Base-by-base conservation (phyloP, 2,113 vertebrate species). In the Chlamydotis undulata region DNA sequence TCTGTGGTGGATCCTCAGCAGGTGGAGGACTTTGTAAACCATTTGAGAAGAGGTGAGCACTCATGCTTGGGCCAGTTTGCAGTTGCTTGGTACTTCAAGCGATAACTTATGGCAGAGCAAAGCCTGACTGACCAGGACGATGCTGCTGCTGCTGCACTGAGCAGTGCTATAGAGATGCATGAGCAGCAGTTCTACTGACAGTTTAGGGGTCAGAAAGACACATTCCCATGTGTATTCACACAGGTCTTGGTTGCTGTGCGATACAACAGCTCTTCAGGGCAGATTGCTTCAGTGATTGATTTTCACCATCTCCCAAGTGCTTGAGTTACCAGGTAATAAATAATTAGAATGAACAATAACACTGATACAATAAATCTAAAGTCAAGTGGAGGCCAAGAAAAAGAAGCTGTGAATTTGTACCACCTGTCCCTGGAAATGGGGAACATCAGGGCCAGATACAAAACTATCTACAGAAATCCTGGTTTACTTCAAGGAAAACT, bases 101-200 rank as follows among this genome's bases (percentile, higher is more conserved):
- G n/a, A 5, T 73, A 29, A 37, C 13, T 87, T 80, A 10, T 61
- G 61, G 22, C 37, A 33, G 23, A 41, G 11, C 5, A 87, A 89
- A 90, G 21, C 18, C 47, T 70, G 21, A 35, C 13, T 0, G 0
- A 21, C 1, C 12, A 68, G 47, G 33, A 33, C n/a, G 45, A 1
- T 76, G 65, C 31, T 84, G 28, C 31, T 84, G 28, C 35, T 57
- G 2, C 49, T 28, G 22, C 17, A 16, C 5, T 47, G 35, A 71
- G 55, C 35, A 37, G 53, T 3, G 31, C 25, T 41, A 2, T 13
- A 9, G 0, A 4, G 43, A 14, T 6, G 6, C 0, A 2, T 24
- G 67, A 83, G 31, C 28, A 11, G 17, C 16, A 43, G 53, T 28
- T 14, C 35, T 50, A 41, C 21, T 24, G 55, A 2, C 2, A 33